A percentile compares a stretch with the other conserved stretches of the same genome.
phyloP scores from a whole-genome alignment of 2,888 invertebrate species.

The Podotricha telesiphe region DNA sequence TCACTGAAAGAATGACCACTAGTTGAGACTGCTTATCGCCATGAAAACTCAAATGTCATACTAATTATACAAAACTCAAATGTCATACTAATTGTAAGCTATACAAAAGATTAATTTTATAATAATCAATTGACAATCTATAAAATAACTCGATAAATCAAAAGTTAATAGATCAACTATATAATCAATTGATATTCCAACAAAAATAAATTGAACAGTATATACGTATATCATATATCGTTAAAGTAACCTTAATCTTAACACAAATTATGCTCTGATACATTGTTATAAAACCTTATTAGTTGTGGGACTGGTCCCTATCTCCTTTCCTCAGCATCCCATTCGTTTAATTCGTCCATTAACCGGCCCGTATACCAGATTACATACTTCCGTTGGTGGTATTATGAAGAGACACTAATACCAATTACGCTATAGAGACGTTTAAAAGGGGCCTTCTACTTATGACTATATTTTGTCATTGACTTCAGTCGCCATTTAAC shows the following conservation, averaged over 20 bases:
- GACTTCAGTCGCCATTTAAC: not conserved
- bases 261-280: constrained; percentile 7
- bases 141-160: no score
- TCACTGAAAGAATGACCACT: no score
- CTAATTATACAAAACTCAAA: no score
- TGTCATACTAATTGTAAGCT: no score
- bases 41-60: no score
- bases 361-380: constrained; percentile 75
- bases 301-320: constrained; percentile 37
- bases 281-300: constrained; percentile 34
- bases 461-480: not conserved
- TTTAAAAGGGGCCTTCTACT: constrained; percentile 33
- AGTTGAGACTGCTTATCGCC: no score
- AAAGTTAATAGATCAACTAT: no score
- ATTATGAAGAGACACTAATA: constrained; percentile 44
- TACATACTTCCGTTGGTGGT: constrained; percentile 64
- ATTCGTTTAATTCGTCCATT: constrained; percentile 68
- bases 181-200: no score
- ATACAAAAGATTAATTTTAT: no score
- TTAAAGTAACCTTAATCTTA: not conserved
- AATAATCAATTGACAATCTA: no score
- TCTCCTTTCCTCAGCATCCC: constrained; percentile 44
- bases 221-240: not conserved
- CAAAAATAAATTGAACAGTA: not conserved
- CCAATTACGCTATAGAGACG: constrained; percentile 44